Conservation (phyloP, 2,888 invertebrate species). For the Dione juno region DNA sequence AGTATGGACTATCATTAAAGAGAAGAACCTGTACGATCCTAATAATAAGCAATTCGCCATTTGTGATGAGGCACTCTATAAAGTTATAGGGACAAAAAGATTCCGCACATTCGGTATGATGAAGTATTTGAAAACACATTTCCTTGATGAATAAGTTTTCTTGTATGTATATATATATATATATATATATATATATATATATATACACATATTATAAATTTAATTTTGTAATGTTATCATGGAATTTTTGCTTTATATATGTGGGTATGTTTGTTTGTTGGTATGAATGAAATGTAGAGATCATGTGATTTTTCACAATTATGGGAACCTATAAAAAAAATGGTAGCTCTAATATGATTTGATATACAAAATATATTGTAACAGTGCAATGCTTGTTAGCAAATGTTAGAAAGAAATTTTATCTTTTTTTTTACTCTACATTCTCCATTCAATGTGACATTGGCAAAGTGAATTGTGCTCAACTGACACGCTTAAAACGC, state of each 20-base stretch:
- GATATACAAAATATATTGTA: too few species aligned
- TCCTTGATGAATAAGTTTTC: conserved; percentile 83
- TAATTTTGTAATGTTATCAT: neutral
- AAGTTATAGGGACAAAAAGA: conserved; percentile 95
- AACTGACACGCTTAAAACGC: too few species aligned
- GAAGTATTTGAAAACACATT: conserved; percentile 97
- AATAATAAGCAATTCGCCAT: conserved; percentile 97
- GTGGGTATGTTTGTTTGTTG: neutral
- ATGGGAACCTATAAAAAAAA: too few species aligned
- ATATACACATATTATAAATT: neutral
- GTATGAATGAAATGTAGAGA: neutral
- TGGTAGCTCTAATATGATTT: too few species aligned
- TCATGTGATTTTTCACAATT: too few species aligned
- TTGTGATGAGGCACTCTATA: conserved; percentile 94
- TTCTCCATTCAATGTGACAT: too few species aligned
- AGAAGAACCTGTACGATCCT: conserved; percentile 94
- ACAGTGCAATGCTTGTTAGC: too few species aligned
- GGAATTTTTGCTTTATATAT: conserved; percentile 15
- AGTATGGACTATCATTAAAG: conserved; percentile 95
- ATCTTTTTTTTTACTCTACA: too few species aligned
- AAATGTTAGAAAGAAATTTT: too few species aligned
- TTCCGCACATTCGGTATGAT: conserved; percentile 98
- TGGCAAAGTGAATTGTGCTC: too few species aligned
- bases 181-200: neutral
- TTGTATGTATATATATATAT: neutral